Evolutionary conservation across 2,797 vertebrate species (phyloP), one percentile per base, ranked within the genome.

Genomic region (Falco berigora): DNA sequence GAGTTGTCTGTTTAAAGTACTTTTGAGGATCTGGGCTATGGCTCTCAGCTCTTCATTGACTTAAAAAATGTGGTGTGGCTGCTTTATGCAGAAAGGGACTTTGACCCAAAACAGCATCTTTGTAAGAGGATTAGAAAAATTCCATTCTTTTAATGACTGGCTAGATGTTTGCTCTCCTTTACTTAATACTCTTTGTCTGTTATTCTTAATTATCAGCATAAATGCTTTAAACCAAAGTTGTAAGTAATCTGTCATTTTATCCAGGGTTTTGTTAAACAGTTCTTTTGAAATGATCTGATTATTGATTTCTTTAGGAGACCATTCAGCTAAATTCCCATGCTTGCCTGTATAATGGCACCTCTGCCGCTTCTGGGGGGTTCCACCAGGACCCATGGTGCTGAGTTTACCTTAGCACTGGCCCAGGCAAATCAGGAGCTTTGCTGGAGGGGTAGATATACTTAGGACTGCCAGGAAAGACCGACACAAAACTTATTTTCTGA

Each of bases 81-180:
- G 77, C 91, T 92, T 96, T 95, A 93, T 89, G 85, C 73, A 92
- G 92, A 96, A 95, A 91, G 30, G 30, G 79, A 96, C 89, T 96
- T 96, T 95, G 94, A 96, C 95, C 95, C 88, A 95, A 97, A 97
- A 66, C 92, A 97, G 66, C 96, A 96, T 96, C 94, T 94, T 94
- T 93, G 68, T 97, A 97, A 97, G 96, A 97, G 96, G 96, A 97
- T 97, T 97, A 97, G 78, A 94, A 96, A 96, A 97, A 97, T 95
- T 97, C 96, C 94, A 74, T 92, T 96, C 94, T 96, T 96, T 95
- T 96, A 96, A 95, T 91, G 95, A 92, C 90, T 88, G 83, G 46
- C 55, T 95, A 94, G 90, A 92, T 97, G 91, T 94, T 97, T 96
- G 82, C 73, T 95, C 88, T 93, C 59, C 85, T 95, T 92, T 92